Percentiles rank a stretch among this genome's conserved stretches.
Evolutionary conservation across 2,888 invertebrate species (phyloP).

Genomic region (Embidobia sp.): DNA sequence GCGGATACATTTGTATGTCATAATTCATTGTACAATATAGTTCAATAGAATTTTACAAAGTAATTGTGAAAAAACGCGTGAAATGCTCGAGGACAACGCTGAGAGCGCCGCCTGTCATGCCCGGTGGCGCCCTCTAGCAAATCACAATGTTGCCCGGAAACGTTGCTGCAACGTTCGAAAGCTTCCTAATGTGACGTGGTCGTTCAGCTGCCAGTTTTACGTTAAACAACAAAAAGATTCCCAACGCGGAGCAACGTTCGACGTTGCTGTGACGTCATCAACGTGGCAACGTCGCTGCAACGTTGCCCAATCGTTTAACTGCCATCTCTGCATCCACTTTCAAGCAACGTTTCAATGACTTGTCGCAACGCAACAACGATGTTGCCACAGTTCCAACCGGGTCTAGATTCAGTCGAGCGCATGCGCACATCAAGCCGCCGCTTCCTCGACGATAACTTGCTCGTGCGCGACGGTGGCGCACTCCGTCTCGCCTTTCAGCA

Average conservation of each 20-base stretch:
- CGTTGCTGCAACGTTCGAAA: too few relatives aligned
- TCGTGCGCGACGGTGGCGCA: conserved; percentile 69
- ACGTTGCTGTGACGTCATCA: too few relatives aligned
- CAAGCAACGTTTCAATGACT: too few relatives aligned
- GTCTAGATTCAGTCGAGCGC: conserved; percentile 29
- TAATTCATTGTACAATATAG: conserved; percentile 21
- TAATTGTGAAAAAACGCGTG: conserved; percentile 31
- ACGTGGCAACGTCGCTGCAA: too few relatives aligned
- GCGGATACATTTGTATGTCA: conserved; percentile 19
- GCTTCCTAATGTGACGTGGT: too few relatives aligned
- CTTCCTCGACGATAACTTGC: conserved; percentile 75
- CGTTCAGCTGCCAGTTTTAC: too few relatives aligned
- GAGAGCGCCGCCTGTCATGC: background rate
- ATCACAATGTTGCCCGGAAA: conserved; percentile 29
- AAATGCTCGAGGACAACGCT: conserved; percentile 38
- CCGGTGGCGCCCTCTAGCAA: background rate
- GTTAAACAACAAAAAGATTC: too few relatives aligned
- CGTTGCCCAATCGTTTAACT: too few relatives aligned
- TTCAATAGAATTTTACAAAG: conserved; percentile 29
- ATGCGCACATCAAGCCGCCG: conserved; percentile 74
- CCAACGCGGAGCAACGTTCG: too few relatives aligned
- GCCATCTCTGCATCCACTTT: too few relatives aligned
- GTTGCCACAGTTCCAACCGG: too few relatives aligned
- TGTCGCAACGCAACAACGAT: too few relatives aligned
- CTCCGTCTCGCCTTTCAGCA: conserved; percentile 70